phyloP scores from a whole-genome alignment of 2,113 vertebrate genomes.

The Spheniscus mendiculus region DNA sequence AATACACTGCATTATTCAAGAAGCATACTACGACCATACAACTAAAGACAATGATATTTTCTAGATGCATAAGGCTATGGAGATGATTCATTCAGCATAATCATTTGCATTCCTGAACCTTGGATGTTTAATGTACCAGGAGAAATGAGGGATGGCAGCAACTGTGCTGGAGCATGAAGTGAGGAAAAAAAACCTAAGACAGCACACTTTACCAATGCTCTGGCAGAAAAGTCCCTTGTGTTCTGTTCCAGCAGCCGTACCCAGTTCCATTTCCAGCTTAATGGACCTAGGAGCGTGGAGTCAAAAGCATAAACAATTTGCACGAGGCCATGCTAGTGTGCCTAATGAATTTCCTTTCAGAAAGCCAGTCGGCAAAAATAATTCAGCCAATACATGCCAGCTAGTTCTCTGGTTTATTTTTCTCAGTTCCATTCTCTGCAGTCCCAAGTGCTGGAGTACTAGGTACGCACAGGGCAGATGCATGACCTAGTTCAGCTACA shows the following conservation, averaged over 20 bases:
- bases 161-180: neutral
- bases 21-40: neutral
- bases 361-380: neutral
- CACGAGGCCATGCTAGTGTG: neutral
- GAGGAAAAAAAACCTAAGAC: neutral
- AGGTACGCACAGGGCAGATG: fast-evolving
- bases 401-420: neutral
- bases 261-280: neutral
- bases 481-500: neutral
- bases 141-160: constrained; percentile 19
- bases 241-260: neutral
- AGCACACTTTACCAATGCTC: neutral
- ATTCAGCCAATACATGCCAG: neutral
- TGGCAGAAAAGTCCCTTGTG: neutral
- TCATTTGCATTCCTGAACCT: neutral
- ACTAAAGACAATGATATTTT: neutral
- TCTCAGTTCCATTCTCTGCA: neutral
- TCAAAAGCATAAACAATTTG: neutral
- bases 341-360: neutral
- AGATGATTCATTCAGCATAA: neutral
- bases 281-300: neutral
- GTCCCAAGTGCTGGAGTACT: neutral
- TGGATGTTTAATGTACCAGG: neutral
- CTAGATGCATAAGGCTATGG: neutral
- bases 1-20: neutral